Evolutionary conservation across 2,888 invertebrate species (phyloP).

Genomic region (Malthinus seriepunctatus): DNA sequence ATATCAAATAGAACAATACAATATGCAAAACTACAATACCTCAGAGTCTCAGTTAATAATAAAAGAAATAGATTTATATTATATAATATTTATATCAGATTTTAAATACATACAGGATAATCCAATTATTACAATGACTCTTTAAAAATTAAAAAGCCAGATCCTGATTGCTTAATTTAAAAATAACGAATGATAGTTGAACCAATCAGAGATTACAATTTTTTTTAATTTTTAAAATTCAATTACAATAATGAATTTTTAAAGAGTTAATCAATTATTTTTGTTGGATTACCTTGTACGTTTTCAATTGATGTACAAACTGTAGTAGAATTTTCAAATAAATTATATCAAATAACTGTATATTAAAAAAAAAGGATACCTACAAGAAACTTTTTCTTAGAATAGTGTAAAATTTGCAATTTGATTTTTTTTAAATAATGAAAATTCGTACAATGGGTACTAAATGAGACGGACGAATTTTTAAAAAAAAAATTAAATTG

Average conservation of each 20-base stretch:
- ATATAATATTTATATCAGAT: slow-evolving; percentile 53
- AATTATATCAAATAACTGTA: slow-evolving; percentile 41
- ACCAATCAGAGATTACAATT: too few relatives aligned
- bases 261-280: slow-evolving; percentile 5
- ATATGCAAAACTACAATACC: slow-evolving; percentile 56
- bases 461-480: neutral
- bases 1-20: slow-evolving; percentile 40
- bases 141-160: slow-evolving; percentile 8
- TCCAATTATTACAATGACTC: slow-evolving; percentile 8
- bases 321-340: slow-evolving; percentile 39
- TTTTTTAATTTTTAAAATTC: neutral
- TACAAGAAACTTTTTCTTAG: slow-evolving; percentile 32
- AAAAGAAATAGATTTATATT: slow-evolving; percentile 31
- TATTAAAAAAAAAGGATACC: slow-evolving; percentile 30
- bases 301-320: slow-evolving; percentile 54
- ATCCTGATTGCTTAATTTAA: neutral
- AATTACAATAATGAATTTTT: neutral
- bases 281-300: slow-evolving; percentile 25
- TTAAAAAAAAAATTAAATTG: neutral
- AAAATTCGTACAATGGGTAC: neutral
- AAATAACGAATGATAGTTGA: neutral
- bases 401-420: slow-evolving; percentile 22
- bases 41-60: slow-evolving; percentile 55
- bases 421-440: slow-evolving; percentile 13
- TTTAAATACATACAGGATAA: slow-evolving; percentile 29